Evolutionary conservation across 2,113 vertebrate species (phyloP), one percentile per base, ranked within the genome.

Genomic region (Apteryx mantelli): DNA sequence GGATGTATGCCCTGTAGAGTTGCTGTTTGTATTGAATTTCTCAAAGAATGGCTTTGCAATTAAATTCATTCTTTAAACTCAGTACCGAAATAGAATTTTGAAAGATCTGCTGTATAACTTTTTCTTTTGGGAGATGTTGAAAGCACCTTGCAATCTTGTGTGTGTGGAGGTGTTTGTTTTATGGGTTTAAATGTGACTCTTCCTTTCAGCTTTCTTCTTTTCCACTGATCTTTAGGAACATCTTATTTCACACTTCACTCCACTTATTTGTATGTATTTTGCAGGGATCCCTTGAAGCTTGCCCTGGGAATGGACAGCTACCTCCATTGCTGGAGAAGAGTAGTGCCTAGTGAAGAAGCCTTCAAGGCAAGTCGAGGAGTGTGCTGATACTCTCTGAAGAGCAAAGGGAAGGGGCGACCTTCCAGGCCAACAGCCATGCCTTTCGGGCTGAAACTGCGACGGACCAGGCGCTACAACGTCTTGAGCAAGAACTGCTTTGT

Each of bases 401-500:
- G 83, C 25, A 17, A 81, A 46, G 91, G 86, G 87, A 92, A 86
- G 86, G 86, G 96, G 86, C 58, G 9, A 83, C 88, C 58, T 93
- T 70, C 63, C 55, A 9, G 85, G 84, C 90, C 86, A 15, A 6
- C 94, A 98, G 97, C 97, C 98, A 99, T 99, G 99, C 99, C 99
- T 93, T 99, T 99, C 89, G 98, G 99, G 89, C 98, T 99, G 95
- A 99, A 99, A 92, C 98, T 99, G 82, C 98, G 99, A 85, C 99
- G 99, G 89, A 99, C 99, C 12, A 97, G 99, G 94, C 99, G 99
- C 97, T 99, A 99, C 98, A 99, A 99, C 0, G 99, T 99, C 95
- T 94, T 99, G 93, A 99, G 99, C 98, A 99, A 99, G 98, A 99
- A 99, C 98, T 99, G 99, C 97, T 99, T 99, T 53, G 99, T 99